phyloP scores from a whole-genome alignment of 2,113 vertebrate genomes.

The Vulpes lagopus region DNA sequence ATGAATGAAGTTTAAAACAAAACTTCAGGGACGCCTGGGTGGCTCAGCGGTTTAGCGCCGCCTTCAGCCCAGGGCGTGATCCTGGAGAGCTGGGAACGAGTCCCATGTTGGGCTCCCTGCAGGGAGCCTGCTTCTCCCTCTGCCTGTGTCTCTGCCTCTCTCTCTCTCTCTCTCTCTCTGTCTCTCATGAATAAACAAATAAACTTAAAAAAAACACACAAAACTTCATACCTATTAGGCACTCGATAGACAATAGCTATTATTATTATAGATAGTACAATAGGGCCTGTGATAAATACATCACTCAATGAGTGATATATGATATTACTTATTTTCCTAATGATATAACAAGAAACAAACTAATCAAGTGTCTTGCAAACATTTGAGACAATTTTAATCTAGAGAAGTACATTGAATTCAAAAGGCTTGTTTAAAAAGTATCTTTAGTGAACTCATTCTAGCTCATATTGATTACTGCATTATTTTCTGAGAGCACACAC shows the following conservation, averaged over 20 bases:
- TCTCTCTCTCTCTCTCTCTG: no score
- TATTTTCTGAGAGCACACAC: not conserved
- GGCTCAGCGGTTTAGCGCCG: no score
- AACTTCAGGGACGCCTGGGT: not conserved
- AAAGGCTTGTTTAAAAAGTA: not conserved
- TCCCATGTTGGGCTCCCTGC: no score
- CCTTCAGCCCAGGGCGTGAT: no score
- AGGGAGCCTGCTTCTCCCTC: no score
- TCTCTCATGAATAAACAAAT: no score
- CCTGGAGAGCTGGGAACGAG: no score
- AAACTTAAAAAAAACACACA: not conserved
- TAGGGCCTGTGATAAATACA: slow-evolving; percentile 22
- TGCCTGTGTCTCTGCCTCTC: no score
- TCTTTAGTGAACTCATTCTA: not conserved
- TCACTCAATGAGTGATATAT: not conserved
- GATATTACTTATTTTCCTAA: slow-evolving; percentile 15
- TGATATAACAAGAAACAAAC: slow-evolving; percentile 13
- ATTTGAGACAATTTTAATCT: slow-evolving; percentile 21
- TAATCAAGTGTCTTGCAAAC: slow-evolving; percentile 9
- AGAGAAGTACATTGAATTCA: slow-evolving; percentile 11
- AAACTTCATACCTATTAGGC: not conserved
- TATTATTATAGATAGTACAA: slow-evolving; percentile 13
- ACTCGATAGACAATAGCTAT: not conserved
- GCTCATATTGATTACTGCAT: not conserved
- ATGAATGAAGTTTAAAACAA: not conserved